Conservation (phyloP, 2,888 invertebrate genomes). For the Germaria angustata region DNA sequence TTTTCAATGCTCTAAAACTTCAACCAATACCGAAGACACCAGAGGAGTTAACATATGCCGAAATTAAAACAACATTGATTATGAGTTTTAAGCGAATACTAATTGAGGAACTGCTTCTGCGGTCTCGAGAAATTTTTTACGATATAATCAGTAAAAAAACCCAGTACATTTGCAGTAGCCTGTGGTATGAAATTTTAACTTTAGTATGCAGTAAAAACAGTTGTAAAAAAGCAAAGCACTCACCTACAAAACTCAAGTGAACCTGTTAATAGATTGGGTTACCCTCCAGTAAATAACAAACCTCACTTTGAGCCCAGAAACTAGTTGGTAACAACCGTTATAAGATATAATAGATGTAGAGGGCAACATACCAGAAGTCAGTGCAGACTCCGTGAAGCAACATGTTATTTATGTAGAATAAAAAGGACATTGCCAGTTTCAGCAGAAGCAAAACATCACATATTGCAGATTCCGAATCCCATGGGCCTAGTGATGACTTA, state of each 20-base stretch:
- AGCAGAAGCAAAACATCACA: too few relatives aligned
- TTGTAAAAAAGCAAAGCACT: not conserved
- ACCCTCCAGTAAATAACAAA: not conserved
- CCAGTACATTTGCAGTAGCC: not conserved
- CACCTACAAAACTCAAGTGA: not conserved
- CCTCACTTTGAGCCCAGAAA: not conserved
- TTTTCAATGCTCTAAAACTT: not conserved
- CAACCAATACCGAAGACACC: not conserved
- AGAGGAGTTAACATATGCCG: too few relatives aligned
- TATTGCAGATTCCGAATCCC: too few relatives aligned
- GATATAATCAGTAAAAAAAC: not conserved
- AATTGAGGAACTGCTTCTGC: slow-evolving; percentile 38
- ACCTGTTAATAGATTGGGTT: not conserved
- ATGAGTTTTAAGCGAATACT: not conserved
- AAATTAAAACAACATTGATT: too few relatives aligned
- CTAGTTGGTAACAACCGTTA: too few relatives aligned
- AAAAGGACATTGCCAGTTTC: too few relatives aligned
- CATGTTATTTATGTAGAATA: not conserved
- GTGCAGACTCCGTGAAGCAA: too few relatives aligned
- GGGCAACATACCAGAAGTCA: too few relatives aligned
- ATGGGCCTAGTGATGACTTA: too few relatives aligned
- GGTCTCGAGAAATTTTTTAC: not conserved
- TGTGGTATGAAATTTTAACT: not conserved
- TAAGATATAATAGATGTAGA: too few relatives aligned
- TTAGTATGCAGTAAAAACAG: not conserved